Base-by-base conservation (phyloP, 2,113 vertebrate genomes). In the Neopipo cinnamomea region DNA sequence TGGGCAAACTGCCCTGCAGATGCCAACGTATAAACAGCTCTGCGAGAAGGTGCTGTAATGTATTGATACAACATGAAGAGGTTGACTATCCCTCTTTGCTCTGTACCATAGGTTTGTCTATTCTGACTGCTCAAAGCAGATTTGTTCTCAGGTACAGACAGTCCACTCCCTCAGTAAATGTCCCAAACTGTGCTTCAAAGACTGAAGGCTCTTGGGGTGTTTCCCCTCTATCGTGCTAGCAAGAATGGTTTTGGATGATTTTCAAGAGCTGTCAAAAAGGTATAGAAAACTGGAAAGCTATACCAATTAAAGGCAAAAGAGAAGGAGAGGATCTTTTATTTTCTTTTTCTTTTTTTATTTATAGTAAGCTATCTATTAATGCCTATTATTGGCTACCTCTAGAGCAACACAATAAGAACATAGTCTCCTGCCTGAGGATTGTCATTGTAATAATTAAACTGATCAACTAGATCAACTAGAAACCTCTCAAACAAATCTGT, bases 11-110 rank as follows among this genome's bases (percentile, higher is more conserved):
- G 42, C 44, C 27, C 12, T 56, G 22, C 20, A 12, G 11, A 16
- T 46, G 46, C 22, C 55, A 84, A 6, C 3, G 33, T 17, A 49
- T 11, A 89, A 89, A 77, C 31, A 44, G 18, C 31, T 74, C 18
- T 49, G 19, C 33, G 46, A 65, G 39, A 72, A 17, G 11, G 8
- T 31, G 9, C n/a, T 72, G 44, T 67, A 71, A 55, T 24, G 8
- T 21, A 46, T 33, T 2, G 2, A 24, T 39, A n/a, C 0, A 2
- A 14, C 22, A 28, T 4, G 6, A 24, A 70, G 44, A 61, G 16
- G 10, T 4, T 62, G 24, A 58, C 11, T 18, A 5, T 20, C 15
- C 8, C 31, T 12, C 55, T 77, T 88, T 30, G 5, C 24, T 65
- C 49, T 70, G 30, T 59, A 31, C 14, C 23, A 14, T 46, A 8